phyloP scores from a whole-genome alignment of 35 echinoderm and acorn worm genomes.

The Chiridota heheva region DNA sequence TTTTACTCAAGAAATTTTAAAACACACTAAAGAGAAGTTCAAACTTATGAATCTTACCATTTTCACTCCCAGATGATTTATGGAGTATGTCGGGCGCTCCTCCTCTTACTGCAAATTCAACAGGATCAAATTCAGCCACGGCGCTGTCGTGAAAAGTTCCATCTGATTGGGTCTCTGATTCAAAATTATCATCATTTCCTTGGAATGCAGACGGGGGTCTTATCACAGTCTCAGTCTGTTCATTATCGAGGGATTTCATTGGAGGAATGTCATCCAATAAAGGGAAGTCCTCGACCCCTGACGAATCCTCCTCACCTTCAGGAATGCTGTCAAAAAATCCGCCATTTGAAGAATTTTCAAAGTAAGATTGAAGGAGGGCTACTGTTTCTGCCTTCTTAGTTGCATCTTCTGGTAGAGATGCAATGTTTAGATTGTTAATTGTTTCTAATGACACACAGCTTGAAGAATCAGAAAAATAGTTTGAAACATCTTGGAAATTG shows the following conservation, averaged over 20 bases:
- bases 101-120: conserved; percentile 3
- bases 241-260: background rate
- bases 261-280: conserved; percentile 19
- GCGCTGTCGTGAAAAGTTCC: conserved; percentile 1
- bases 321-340: conserved; percentile 4
- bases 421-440: too few species aligned
- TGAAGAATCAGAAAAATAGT: too few species aligned
- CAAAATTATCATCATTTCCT: too few species aligned
- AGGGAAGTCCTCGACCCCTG: conserved; percentile 28
- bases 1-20: too few species aligned
- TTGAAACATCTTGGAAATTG: too few species aligned
- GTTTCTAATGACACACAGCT: too few species aligned
- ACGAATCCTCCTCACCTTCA: conserved; percentile 15
- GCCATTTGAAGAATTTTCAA: background rate
- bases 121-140: conserved; percentile 26
- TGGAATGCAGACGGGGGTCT: too few species aligned
- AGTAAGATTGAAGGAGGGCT: conserved; percentile 1
- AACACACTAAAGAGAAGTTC: too few species aligned
- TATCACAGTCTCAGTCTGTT: background rate
- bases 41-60: too few species aligned
- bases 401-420: too few species aligned
- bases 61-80: too few species aligned
- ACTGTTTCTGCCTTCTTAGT: conserved; percentile 16
- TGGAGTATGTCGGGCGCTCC: background rate
- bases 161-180: too few species aligned